Conservation (phyloP, 2,797 vertebrate genomes). For the Galagoides demidoff region DNA sequence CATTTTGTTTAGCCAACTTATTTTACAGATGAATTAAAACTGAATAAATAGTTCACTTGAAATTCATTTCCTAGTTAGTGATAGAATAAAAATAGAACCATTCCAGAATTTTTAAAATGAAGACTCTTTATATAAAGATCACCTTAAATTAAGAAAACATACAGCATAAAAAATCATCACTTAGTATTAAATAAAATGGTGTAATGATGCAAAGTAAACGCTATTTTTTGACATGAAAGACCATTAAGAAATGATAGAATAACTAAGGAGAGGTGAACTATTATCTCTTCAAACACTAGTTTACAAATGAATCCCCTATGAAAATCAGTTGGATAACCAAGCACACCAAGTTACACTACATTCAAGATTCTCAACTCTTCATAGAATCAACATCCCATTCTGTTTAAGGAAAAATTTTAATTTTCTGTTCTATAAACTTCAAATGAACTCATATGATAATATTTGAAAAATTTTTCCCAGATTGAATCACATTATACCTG, state of each 20-base stretch:
- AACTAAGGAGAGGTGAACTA: background rate
- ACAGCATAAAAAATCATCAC: background rate
- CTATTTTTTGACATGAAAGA: background rate
- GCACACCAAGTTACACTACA: background rate
- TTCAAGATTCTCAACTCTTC: background rate
- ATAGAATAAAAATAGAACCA: background rate
- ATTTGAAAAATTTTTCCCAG: background rate
- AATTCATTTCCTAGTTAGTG: background rate
- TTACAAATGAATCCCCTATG: background rate
- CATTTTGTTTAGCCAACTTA: background rate
- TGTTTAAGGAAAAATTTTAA: background rate
- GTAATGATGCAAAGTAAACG: background rate
- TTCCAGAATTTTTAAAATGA: background rate
- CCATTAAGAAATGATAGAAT: background rate
- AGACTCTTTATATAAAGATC: background rate
- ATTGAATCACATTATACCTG: background rate
- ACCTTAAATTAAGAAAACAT: background rate
- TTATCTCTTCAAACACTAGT: background rate
- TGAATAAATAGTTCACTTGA: background rate
- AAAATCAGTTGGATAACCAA: background rate
- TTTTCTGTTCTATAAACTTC: background rate
- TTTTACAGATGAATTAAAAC: constrained; percentile 11
- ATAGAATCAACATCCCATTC: background rate
- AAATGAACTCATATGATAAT: background rate
- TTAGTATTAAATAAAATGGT: background rate